A percentile compares a stretch with the other conserved stretches of the same genome.
Conservation (phyloP, 2,888 invertebrate species). For the Sturmia bella region DNA sequence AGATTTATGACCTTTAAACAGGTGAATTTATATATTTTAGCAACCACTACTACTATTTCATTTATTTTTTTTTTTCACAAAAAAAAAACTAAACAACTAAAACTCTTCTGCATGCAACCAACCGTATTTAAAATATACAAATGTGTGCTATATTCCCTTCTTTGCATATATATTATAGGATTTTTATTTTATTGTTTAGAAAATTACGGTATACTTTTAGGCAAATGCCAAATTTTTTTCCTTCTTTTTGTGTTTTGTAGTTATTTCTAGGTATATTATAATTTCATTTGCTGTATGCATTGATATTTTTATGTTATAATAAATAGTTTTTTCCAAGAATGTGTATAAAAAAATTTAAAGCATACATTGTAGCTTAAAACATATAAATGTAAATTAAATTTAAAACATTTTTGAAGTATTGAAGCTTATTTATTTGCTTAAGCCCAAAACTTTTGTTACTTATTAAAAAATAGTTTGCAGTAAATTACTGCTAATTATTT, state of each 20-base stretch:
- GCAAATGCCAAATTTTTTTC: slow-evolving; percentile 30
- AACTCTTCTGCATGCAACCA: slow-evolving; percentile 26
- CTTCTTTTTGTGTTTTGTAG: slow-evolving; percentile 3
- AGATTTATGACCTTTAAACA: slow-evolving; percentile 65
- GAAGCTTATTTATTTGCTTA: no score
- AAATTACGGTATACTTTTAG: slow-evolving; percentile 51
- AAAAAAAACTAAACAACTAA: slow-evolving; percentile 1
- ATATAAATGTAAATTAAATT: slow-evolving; percentile 2
- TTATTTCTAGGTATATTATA: slow-evolving; percentile 45
- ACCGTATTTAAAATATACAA: slow-evolving; percentile 29
- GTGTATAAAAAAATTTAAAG: slow-evolving; percentile 29
- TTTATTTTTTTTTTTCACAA: no score
- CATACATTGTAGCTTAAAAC: slow-evolving; percentile 27
- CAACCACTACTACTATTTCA: not conserved
- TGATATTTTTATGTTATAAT: slow-evolving; percentile 3
- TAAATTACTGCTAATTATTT: no score
- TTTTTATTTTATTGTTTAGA: slow-evolving; percentile 30
- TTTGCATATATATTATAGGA: not conserved
- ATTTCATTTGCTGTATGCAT: slow-evolving; percentile 20
- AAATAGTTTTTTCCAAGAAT: slow-evolving; percentile 4
- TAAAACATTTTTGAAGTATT: not conserved
- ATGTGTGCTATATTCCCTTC: not conserved
- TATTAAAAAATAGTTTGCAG: no score
- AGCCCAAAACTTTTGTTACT: no score
- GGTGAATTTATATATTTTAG: slow-evolving; percentile 44